Conservation (phyloP, 1,140 invertebrate genomes). For the Drosophila guanche region DNA sequence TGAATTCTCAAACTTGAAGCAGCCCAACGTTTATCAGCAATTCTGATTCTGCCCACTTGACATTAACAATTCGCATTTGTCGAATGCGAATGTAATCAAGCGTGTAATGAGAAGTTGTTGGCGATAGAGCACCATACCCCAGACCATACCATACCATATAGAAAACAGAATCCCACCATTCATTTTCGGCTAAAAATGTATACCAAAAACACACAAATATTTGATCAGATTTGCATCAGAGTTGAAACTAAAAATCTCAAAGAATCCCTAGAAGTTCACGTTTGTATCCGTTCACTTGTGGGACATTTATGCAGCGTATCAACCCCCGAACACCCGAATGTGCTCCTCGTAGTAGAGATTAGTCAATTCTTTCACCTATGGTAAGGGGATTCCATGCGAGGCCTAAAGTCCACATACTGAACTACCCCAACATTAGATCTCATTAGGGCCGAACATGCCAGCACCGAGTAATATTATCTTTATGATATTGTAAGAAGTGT, state of each 20-base stretch:
- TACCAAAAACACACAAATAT: too few relatives aligned
- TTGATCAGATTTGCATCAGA: too few relatives aligned
- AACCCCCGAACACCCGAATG: too few relatives aligned
- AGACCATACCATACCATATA: slow-evolving; percentile 7
- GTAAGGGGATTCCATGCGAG: slow-evolving; percentile 26
- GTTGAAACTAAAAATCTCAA: too few relatives aligned
- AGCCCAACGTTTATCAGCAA: slow-evolving; percentile 24
- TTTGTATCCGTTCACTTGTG: neutral
- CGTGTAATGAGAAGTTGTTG: slow-evolving; percentile 35
- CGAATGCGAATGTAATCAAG: slow-evolving; percentile 33
- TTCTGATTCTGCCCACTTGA: slow-evolving; percentile 23
- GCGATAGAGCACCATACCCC: slow-evolving; percentile 1
- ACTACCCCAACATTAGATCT: slow-evolving; percentile 74
- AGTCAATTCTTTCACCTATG: slow-evolving; percentile 20
- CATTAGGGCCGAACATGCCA: slow-evolving; percentile 42
- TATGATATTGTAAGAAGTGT: slow-evolving; percentile 50
- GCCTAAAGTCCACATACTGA: slow-evolving; percentile 42
- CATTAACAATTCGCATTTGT: slow-evolving; percentile 43
- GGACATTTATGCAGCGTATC: neutral
- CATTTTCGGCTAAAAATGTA: too few relatives aligned
- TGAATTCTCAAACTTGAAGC: slow-evolving; percentile 3
- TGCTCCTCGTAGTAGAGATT: slow-evolving; percentile 4
- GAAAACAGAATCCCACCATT: neutral
- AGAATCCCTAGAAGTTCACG: too few relatives aligned
- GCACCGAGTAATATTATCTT: slow-evolving; percentile 50